These are phyloP conservation scores for Chaetogeoica ovagalla DNA, from an alignment of 2,888 invertebrate genomes.

Conservation along the genomic window DNA sequence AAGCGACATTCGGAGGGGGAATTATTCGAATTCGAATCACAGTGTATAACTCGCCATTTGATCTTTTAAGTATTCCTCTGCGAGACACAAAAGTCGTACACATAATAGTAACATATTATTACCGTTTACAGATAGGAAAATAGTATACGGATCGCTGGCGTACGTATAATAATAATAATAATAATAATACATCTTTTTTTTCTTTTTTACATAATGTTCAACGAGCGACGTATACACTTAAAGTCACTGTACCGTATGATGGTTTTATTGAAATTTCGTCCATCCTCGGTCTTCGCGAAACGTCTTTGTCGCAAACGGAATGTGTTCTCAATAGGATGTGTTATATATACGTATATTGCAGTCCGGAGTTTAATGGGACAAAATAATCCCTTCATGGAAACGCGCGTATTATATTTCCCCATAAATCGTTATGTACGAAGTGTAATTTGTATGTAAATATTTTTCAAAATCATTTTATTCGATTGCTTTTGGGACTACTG, in stretches of 20 bases:
- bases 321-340: constrained; percentile 16
- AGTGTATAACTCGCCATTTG: no score
- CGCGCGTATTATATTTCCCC: not conserved
- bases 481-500: not conserved
- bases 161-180: no score
- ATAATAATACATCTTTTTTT: not conserved
- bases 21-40: no score
- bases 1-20: no score
- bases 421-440: constrained; percentile 7
- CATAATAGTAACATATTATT: not conserved
- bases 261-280: constrained; percentile 28
- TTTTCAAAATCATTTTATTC: not conserved
- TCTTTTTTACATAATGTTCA: not conserved
- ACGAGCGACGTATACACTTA: not conserved
- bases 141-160: not conserved
- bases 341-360: not conserved
- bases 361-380: constrained; percentile 6
- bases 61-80: no score
- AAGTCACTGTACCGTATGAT: constrained; percentile 15
- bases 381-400: constrained; percentile 2
- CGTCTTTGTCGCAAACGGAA: constrained; percentile 20
- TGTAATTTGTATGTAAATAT: constrained; percentile 25
- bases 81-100: no score
- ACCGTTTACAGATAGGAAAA: not conserved
- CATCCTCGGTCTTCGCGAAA: not conserved